A percentile compares a stretch with the other conserved stretches of the same genome.
These are phyloP conservation scores for Bombyx mori DNA, from an alignment of 1,140 invertebrate genomes.

Conservation along the genomic window ASM3026992v2 NC_085127.1:5739001-5739500, in stretches of 20 bases:
- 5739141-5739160: conserved; percentile 73
- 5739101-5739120: conserved; percentile 76
- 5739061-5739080: conserved; percentile 74
- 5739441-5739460: too few relatives aligned
- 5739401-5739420: too few relatives aligned
- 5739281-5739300: too few relatives aligned
- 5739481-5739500: too few relatives aligned
- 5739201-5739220: conserved; percentile 75
- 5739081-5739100: conserved; percentile 77
- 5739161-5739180: conserved; percentile 75
- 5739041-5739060: conserved; percentile 73
- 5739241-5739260: conserved; percentile 79
- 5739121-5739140: conserved; percentile 79
- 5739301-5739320: too few relatives aligned
- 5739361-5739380: too few relatives aligned
- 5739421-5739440: too few relatives aligned
- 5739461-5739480: too few relatives aligned
- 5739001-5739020: conserved; percentile 72
- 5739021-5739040: conserved; percentile 72
- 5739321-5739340: too few relatives aligned
- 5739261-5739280: conserved; percentile 53
- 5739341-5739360: too few relatives aligned
- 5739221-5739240: conserved; percentile 74
- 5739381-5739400: too few relatives aligned
- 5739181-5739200: conserved; percentile 79